A percentile compares a stretch with the other conserved stretches of the same genome.
phyloP scores from a whole-genome alignment of 2,113 vertebrate species.

The Perccottus glenii region DNA sequence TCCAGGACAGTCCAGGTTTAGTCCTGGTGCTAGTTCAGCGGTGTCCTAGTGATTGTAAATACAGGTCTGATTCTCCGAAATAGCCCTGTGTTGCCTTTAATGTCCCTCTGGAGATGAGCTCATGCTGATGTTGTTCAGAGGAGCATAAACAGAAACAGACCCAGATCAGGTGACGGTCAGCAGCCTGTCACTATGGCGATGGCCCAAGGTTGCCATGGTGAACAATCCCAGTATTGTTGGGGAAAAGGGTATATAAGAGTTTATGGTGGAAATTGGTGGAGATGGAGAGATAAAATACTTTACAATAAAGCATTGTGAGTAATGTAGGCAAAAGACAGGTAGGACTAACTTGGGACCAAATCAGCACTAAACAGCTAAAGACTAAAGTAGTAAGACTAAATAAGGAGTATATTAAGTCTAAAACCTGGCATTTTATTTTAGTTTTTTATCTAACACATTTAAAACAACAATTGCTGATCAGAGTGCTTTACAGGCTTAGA shows the following conservation, averaged over 20 bases:
- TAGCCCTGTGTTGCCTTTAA: neutral
- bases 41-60: neutral
- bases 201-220: constrained; percentile 57
- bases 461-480: too few species aligned
- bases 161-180: constrained; percentile 37
- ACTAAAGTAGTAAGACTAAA: too few species aligned
- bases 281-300: constrained; percentile 16
- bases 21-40: neutral
- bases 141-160: neutral
- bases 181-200: constrained; percentile 35
- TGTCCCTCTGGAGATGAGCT: constrained; percentile 8
- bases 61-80: neutral
- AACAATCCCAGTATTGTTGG: constrained; percentile 62
- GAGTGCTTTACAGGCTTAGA: too few species aligned
- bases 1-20: neutral
- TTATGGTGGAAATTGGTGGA: constrained; percentile 26
- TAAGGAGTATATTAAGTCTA: too few species aligned
- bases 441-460: too few species aligned
- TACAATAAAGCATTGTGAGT: too few species aligned
- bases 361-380: too few species aligned
- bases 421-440: too few species aligned
- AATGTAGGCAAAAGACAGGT: too few species aligned
- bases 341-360: too few species aligned
- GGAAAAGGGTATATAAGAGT: constrained; percentile 42
- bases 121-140: neutral